phyloP scores from a whole-genome alignment of 2,888 invertebrate genomes.

The Clunio marinus region DNA sequence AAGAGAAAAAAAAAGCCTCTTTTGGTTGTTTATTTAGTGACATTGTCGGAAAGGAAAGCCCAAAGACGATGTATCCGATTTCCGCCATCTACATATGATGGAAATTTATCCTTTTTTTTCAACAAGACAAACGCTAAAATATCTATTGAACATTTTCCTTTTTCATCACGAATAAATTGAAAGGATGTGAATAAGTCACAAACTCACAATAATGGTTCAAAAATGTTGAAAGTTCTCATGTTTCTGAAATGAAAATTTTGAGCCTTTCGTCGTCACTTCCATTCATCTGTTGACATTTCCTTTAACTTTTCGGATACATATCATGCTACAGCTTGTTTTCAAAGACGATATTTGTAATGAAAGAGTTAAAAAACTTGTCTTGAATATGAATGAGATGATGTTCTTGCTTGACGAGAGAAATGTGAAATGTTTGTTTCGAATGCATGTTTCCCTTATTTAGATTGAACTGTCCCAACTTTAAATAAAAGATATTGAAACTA shows the following conservation, averaged over 20 bases:
- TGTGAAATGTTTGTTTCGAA: background rate
- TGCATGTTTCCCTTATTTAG: background rate
- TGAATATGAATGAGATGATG: constrained; percentile 33
- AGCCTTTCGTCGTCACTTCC: background rate
- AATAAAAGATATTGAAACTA: too few relatives aligned
- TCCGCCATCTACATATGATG: too few relatives aligned
- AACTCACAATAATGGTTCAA: too few relatives aligned
- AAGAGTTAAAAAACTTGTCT: constrained; percentile 30
- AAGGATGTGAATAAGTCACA: background rate
- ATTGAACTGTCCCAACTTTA: too few relatives aligned
- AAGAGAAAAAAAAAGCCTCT: background rate
- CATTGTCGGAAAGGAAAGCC: background rate
- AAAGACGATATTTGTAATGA: background rate
- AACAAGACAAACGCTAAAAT: too few relatives aligned
- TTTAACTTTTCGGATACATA: background rate
- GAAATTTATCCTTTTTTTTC: background rate
- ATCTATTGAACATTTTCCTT: background rate
- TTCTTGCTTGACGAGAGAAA: background rate
- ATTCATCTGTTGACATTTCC: background rate
- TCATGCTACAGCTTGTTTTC: background rate
- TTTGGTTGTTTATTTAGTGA: background rate
- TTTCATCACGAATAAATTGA: background rate
- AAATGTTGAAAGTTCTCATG: constrained; percentile 6
- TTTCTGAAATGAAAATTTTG: background rate
- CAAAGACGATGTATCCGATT: constrained; percentile 32